Evolutionary conservation across 2,888 invertebrate species (phyloP).

Genomic region (Aspidiotus rigidus): DNA sequence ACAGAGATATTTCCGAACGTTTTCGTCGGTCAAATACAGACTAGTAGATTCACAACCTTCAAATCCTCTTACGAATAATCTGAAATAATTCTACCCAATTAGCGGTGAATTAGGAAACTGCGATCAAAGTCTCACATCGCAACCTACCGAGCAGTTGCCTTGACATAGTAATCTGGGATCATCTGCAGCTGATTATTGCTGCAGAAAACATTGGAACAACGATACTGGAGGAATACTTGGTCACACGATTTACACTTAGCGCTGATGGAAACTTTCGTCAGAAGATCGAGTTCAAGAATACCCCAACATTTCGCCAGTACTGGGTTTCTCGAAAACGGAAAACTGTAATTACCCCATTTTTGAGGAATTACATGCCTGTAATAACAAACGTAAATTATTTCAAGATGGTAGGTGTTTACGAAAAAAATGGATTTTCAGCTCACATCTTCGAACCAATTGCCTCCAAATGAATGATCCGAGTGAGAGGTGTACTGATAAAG

Average conservation of each 20-base stretch:
- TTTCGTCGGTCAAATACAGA: constrained; percentile 18
- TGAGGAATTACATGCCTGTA: background rate
- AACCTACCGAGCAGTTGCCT: constrained; percentile 11
- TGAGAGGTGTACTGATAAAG: constrained; percentile 16
- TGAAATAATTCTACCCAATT: background rate
- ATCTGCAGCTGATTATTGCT: background rate
- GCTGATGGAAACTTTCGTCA: constrained; percentile 11
- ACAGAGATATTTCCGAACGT: constrained; percentile 19
- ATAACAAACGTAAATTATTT: background rate
- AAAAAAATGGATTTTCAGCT: background rate
- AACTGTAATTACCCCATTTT: background rate
- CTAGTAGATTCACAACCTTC: background rate
- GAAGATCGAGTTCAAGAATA: constrained; percentile 9
- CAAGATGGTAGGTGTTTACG: background rate
- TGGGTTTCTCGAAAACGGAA: background rate
- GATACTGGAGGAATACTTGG: background rate
- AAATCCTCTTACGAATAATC: constrained; percentile 15
- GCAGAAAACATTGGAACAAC: constrained; percentile 21
- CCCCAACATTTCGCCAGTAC: constrained; percentile 10
- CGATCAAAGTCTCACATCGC: background rate
- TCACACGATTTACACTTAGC: constrained; percentile 18
- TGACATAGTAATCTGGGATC: background rate
- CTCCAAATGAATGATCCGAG: constrained; percentile 14
- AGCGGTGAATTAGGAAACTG: background rate
- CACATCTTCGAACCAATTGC: constrained; percentile 1